These are phyloP conservation scores for Grallaria varia DNA, from an alignment of 2,113 vertebrate genomes.

Conservation along the genomic window DNA sequence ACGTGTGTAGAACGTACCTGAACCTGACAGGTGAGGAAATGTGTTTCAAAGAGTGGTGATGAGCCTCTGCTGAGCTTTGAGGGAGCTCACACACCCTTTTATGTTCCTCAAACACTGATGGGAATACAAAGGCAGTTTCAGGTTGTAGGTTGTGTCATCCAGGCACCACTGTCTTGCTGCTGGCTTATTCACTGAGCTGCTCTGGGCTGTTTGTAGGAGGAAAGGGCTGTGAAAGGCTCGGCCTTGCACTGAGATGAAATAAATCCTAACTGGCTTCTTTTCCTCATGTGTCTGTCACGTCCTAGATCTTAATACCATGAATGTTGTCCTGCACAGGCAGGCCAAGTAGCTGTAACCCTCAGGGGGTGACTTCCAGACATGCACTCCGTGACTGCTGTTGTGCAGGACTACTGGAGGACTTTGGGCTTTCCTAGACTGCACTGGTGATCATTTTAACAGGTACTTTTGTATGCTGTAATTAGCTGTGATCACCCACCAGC, in stretches of 20 bases:
- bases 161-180: neutral
- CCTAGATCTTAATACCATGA: neutral
- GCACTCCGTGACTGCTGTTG: neutral
- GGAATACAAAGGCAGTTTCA: neutral
- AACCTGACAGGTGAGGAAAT: neutral
- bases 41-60: neutral
- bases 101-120: neutral
- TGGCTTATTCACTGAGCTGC: neutral
- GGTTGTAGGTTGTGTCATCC: neutral
- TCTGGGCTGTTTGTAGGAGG: neutral
- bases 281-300: neutral
- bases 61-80: neutral
- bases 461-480: neutral
- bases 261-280: neutral
- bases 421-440: neutral
- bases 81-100: neutral
- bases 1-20: neutral
- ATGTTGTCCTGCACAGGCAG: neutral
- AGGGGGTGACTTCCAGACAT: neutral
- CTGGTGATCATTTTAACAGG: neutral
- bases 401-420: neutral
- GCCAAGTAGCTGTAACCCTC: neutral
- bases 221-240: neutral
- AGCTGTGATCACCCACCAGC: neutral
- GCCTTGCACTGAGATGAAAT: neutral